phyloP scores from a whole-genome alignment of 2,113 vertebrate genomes.

The Toxotes jaculatrix region DNA sequence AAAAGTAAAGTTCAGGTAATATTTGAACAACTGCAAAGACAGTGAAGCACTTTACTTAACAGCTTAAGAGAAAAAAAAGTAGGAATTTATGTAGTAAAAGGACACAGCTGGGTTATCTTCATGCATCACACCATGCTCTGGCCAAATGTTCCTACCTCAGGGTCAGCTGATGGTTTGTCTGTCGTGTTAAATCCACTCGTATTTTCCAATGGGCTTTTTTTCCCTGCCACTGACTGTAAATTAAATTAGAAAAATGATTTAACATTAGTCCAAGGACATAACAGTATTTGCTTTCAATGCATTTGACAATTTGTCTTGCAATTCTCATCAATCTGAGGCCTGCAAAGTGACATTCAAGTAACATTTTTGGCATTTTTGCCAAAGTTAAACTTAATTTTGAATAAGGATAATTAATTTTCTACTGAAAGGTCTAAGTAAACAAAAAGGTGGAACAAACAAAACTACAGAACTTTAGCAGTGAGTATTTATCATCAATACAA shows the following conservation, averaged over 20 bases:
- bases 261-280: not conserved
- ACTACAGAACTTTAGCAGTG: not conserved
- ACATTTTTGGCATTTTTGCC: too few relatives aligned
- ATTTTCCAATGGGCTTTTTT: not conserved
- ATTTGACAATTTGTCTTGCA: not conserved
- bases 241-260: not conserved
- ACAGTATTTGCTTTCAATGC: not conserved
- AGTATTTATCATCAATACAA: not conserved
- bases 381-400: too few relatives aligned
- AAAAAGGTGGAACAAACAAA: not conserved
- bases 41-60: not conserved
- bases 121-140: not conserved
- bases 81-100: not conserved
- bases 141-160: not conserved
- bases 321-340: too few relatives aligned
- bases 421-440: not conserved
- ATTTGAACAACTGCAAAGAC: not conserved
- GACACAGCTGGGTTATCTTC: not conserved
- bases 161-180: not conserved
- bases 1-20: too few relatives aligned
- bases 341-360: too few relatives aligned
- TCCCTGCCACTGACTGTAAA: not conserved
- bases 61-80: not conserved
- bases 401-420: not conserved
- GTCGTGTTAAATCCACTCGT: rapidly evolving